Base-by-base conservation (phyloP, 2,797 vertebrate species). In the Trachops cirrhosus region DNA sequence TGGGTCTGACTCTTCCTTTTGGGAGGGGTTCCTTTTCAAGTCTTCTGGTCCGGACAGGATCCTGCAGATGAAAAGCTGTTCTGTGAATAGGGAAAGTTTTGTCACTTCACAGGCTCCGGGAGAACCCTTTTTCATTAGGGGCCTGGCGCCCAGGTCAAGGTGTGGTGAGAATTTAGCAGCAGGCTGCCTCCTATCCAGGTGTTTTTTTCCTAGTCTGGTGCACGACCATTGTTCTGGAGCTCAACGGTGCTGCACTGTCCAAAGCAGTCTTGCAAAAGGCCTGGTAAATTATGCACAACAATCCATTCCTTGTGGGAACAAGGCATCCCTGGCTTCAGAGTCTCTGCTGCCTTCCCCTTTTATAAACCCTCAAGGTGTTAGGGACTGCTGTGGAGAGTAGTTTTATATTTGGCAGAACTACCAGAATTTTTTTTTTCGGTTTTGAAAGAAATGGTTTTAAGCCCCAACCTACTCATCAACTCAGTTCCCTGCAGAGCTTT, bases 401-500 rank as follows among this genome's bases (percentile, higher is more conserved):
- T 88, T 95, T 95, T 85, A 48, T 91, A 95, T 97, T 97, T 82
- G 94, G 92, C 92, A 95, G 86, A 85, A 89, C 79, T 39, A 78
- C 59, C 52, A 52, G 71, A 54, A 54, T 74, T 77, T 93, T 86
- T 83, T 89, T 50, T 78, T 59, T 46, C 0, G 26, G 88, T 92
- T 96, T 96, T 97, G 93, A 96, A 97, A 97, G 87, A 96, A 97
- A 97, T 97, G 90, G 57, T 97, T 97, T 97, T 85, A 95, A 97
- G 85, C 44, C 73, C 89, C 95, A 97, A 96, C 86, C 83, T 91
- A 85, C 91, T 97, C 92, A 96, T 97, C 97, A 94, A 34, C 95
- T 95, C 93, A 91, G 95, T 89, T 97, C 91, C 91, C 96, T 80
- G 88, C 46, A 44, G 92, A 95, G 94, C 70, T 94, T 44, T 92